Conservation (phyloP, 2,797 vertebrate species). For the Phoebastria nigripes region DNA sequence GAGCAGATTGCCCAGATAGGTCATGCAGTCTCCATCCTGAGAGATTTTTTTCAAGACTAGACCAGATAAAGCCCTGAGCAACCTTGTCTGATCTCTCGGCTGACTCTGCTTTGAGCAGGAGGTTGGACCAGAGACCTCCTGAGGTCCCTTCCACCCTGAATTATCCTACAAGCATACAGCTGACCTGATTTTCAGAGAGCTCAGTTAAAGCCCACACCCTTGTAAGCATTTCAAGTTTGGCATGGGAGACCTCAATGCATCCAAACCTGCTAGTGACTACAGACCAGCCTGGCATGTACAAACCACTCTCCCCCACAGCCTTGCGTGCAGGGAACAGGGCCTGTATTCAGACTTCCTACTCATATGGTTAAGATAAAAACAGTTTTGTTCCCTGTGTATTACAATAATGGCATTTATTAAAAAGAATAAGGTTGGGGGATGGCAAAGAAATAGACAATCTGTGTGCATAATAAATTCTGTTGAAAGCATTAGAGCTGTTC, state of each 20-base stretch:
- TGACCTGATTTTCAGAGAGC: not conserved
- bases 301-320: not conserved
- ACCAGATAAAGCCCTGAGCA: not conserved
- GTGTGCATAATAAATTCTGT: conserved; percentile 2
- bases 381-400: not conserved
- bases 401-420: conserved; percentile 1
- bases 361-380: not conserved
- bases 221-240: not conserved
- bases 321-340: not conserved
- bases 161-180: not conserved
- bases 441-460: conserved; percentile 13
- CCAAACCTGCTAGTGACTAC: not conserved
- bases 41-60: not conserved
- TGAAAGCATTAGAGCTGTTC: conserved; percentile 13
- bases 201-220: not conserved
- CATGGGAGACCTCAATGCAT: not conserved
- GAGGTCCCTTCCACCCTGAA: not conserved
- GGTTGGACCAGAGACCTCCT: not conserved
- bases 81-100: not conserved
- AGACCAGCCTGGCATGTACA: not conserved
- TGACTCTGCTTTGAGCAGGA: not conserved
- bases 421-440: not conserved
- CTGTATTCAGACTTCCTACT: not conserved
- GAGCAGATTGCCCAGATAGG: not conserved
- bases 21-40: not conserved